Evolutionary conservation across 2,113 vertebrate species (phyloP).

Genomic region (Azemiops feae): DNA sequence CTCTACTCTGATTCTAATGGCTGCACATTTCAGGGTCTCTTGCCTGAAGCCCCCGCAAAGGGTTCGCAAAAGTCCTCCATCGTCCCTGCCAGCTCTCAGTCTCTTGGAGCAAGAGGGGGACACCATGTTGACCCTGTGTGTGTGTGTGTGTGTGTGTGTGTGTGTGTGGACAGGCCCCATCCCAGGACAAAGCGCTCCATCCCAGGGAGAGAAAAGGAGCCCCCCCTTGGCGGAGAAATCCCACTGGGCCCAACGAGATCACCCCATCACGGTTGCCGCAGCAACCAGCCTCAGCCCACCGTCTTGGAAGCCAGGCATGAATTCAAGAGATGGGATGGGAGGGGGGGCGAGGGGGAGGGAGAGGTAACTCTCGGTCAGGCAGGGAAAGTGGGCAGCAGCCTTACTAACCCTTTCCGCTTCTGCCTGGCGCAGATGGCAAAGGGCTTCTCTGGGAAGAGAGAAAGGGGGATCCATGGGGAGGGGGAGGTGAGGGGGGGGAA

Average conservation of each 20-base stretch:
- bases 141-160: no score
- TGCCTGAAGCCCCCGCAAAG: neutral
- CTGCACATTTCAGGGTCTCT: neutral
- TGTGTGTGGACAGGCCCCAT: slow-evolving; percentile 30
- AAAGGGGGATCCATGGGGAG: no score
- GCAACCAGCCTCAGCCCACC: slow-evolving; percentile 64
- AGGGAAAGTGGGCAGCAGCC: neutral
- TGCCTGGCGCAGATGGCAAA: neutral
- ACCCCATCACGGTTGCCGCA: slow-evolving; percentile 73
- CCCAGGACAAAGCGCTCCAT: neutral
- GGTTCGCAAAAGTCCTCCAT: neutral
- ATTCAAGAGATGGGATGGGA: neutral
- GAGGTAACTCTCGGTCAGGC: slow-evolving; percentile 70
- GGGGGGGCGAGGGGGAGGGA: neutral
- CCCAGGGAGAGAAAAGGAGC: neutral
- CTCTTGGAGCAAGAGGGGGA: slow-evolving; percentile 51
- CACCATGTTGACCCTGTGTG: slow-evolving; percentile 60
- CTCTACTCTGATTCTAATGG: neutral
- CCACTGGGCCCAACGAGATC: slow-evolving; percentile 64
- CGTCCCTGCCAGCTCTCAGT: neutral
- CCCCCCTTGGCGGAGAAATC: neutral
- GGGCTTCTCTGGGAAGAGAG: no score
- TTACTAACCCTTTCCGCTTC: neutral
- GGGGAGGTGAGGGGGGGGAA: neutral
- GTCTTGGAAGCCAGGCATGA: neutral